Conservation (phyloP, 2,797 vertebrate species). For the Meda fulgida region DNA sequence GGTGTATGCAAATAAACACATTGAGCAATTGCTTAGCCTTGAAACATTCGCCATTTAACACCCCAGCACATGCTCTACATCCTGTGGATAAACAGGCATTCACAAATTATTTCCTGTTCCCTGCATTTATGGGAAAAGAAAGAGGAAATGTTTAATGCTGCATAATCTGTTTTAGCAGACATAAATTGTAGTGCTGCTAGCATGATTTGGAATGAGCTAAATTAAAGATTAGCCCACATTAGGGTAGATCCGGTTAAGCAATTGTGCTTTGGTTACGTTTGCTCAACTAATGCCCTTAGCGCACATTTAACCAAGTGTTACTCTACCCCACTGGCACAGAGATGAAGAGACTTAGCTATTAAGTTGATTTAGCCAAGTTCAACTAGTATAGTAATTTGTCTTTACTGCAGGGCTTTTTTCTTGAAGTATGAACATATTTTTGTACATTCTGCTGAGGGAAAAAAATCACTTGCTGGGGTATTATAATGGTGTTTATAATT, state of each 20-base stretch:
- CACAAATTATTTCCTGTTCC: not conserved
- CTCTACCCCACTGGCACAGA: not conserved
- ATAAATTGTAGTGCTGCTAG: slow-evolving; percentile 58
- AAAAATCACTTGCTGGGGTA: slow-evolving; percentile 17
- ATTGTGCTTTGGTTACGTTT: slow-evolving; percentile 13
- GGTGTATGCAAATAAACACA: slow-evolving; percentile 21
- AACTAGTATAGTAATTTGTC: not conserved
- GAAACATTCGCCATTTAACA: slow-evolving; percentile 2
- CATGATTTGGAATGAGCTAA: slow-evolving; percentile 63
- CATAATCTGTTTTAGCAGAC: slow-evolving; percentile 65
- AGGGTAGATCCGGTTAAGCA: slow-evolving; percentile 2
- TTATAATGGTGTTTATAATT: slow-evolving; percentile 59
- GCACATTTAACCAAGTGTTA: not conserved
- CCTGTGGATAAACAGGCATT: slow-evolving; percentile 23
- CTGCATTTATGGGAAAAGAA: not conserved
- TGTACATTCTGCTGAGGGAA: not conserved
- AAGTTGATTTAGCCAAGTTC: slow-evolving; percentile 34
- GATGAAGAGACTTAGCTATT: slow-evolving; percentile 27
- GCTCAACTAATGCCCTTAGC: not conserved
- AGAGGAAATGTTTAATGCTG: slow-evolving; percentile 61
- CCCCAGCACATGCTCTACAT: not conserved
- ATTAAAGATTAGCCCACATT: slow-evolving; percentile 59
- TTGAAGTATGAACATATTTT: not conserved
- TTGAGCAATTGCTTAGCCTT: not conserved
- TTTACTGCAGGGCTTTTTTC: not conserved